Base-by-base conservation (phyloP, 2,113 vertebrate genomes). In the Burhinus bistriatus region DNA sequence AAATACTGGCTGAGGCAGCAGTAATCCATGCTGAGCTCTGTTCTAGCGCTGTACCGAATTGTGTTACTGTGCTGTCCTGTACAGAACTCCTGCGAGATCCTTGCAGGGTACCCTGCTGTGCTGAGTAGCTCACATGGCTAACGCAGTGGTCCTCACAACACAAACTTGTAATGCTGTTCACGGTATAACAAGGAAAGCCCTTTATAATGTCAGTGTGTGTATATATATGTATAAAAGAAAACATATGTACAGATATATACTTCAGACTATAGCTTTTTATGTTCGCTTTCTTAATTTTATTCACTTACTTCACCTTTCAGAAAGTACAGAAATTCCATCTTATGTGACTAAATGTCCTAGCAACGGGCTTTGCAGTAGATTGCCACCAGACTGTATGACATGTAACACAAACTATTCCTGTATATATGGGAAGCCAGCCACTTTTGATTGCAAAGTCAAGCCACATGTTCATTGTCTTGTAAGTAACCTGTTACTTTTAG, bases 371-470 rank as follows among this genome's bases (percentile, higher is more conserved):
- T 99, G 99, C 96, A 98, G 75, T 72, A 98, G 98, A 23, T 96
- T 99, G 92, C 99, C 99, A 26, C 98, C 99, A 44, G 98, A 98
- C 76, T 99, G 99, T 57, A 95, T 99, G 84, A 97, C 96, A 3
- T 99, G 99, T 79, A 97, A 90, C 58, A 99, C 98, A 23, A 99
- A 99, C 52, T 97, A 98, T 95, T 99, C 99, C 92, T 99, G 99
- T 93, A 76, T 98, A 23, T 99, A 99, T 68, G 99, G 99, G 76
- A 99, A 98, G 92, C 96, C 93, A 0, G 97, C 98, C 12, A 94
- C 97, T 62, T 99, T 99, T 96, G 98, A 98, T 87, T 99, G 99
- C 95, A 97, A 78, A 58, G 96, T 98, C 86, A 99, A 98, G 75
- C 98, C 98, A 14, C 98, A 98, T 1, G 98, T 99, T 52, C 98